These are phyloP conservation scores for Lycocerus yunnanus DNA, from an alignment of 2,888 invertebrate genomes.

Conservation along the genomic window DNA sequence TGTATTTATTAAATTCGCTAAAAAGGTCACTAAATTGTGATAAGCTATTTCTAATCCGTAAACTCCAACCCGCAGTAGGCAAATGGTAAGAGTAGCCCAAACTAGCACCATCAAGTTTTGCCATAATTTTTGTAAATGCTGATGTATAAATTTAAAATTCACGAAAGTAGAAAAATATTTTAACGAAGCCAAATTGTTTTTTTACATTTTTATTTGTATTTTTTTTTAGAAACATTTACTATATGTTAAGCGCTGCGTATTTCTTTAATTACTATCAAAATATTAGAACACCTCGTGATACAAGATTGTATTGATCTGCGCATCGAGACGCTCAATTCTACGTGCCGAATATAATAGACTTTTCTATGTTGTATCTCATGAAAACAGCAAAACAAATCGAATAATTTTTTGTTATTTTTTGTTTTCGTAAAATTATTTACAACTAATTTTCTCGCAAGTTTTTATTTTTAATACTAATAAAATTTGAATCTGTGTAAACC, in stretches of 20 bases:
- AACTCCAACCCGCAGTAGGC: slow-evolving; percentile 76
- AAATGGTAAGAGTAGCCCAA: slow-evolving; percentile 85
- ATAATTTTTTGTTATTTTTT: background rate
- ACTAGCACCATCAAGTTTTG: slow-evolving; percentile 60
- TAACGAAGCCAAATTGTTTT: background rate
- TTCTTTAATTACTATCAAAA: slow-evolving; percentile 6
- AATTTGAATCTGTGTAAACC: too few relatives aligned
- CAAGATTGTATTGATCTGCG: slow-evolving; percentile 22
- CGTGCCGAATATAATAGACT: background rate
- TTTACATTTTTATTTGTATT: background rate
- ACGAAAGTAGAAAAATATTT: background rate
- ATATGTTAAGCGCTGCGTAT: background rate
- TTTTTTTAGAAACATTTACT: background rate
- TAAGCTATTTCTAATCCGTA: slow-evolving; percentile 77
- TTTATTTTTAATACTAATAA: too few relatives aligned
- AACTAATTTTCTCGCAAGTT: too few relatives aligned
- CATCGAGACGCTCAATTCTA: slow-evolving; percentile 6
- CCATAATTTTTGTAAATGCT: slow-evolving; percentile 39
- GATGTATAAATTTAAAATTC: background rate
- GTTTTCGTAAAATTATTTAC: background rate
- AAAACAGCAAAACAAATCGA: background rate
- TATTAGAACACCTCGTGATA: slow-evolving; percentile 8
- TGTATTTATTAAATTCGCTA: slow-evolving; percentile 94
- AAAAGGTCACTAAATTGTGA: slow-evolving; percentile 92
- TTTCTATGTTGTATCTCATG: background rate